Conservation (phyloP, 2,888 invertebrate species). For the Drepanosiphum platanoidis region DNA sequence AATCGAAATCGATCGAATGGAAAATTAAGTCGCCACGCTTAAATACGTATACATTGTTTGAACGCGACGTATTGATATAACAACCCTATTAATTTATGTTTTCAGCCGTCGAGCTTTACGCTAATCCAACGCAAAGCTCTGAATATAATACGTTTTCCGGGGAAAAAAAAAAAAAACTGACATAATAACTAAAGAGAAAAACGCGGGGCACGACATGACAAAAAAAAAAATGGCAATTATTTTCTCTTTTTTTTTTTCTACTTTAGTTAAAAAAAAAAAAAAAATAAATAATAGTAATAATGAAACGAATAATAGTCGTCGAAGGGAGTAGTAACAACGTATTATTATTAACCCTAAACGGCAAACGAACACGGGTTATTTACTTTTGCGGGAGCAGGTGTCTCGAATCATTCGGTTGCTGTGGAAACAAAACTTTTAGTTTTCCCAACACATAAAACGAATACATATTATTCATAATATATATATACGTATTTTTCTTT, state of each 20-base stretch:
- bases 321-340: conserved; percentile 33
- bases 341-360: conserved; percentile 43
- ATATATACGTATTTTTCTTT: conserved; percentile 1
- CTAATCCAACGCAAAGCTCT: conserved; percentile 18
- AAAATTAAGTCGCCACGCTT: neutral
- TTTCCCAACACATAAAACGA: conserved; percentile 40
- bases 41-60: neutral
- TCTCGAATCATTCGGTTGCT: conserved; percentile 49
- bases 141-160: conserved; percentile 11
- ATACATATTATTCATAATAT: conserved; percentile 31
- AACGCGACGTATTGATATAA: conserved; percentile 27
- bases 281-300: conserved; percentile 19
- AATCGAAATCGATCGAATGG: neutral
- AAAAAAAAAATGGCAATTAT: neutral
- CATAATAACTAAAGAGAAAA: neutral
- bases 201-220: neutral
- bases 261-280: neutral
- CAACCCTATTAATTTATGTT: conserved; percentile 29
- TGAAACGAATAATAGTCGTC: conserved; percentile 4
- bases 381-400: conserved; percentile 51
- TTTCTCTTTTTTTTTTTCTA: neutral
- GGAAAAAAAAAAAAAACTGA: too few relatives aligned
- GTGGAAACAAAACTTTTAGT: conserved; percentile 47
- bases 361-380: conserved; percentile 45
- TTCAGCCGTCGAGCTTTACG: neutral